phyloP scores from a whole-genome alignment of 1,140 invertebrate species.

The Rhyacophila brunnea region DNA sequence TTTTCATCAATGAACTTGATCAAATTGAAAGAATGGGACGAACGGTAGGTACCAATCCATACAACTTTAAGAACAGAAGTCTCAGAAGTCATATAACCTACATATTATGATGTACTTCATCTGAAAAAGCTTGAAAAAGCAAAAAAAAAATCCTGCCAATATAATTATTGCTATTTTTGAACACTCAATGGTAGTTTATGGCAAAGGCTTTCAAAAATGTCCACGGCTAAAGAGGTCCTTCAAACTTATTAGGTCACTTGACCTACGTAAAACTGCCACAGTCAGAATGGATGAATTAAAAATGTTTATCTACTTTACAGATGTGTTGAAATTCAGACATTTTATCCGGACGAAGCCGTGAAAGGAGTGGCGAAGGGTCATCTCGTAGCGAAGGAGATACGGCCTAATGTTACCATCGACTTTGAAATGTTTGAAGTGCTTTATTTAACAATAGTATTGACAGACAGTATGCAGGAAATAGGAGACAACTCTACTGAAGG shows the following conservation, averaged over 20 bases:
- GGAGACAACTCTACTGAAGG: constrained; percentile 45
- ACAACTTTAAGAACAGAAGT: too few species aligned
- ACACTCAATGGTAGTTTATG: too few species aligned
- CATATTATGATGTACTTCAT: too few species aligned
- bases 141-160: too few species aligned
- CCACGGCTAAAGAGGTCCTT: neutral
- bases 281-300: neutral
- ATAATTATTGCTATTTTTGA: too few species aligned
- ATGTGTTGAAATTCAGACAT: constrained; percentile 45
- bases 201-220: too few species aligned
- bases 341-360: constrained; percentile 37
- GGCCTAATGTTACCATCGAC: constrained; percentile 50
- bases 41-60: too few species aligned
- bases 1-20: too few species aligned
- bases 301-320: constrained; percentile 33
- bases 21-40: too few species aligned
- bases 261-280: too few species aligned
- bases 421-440: constrained; percentile 58
- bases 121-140: too few species aligned
- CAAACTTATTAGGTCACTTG: neutral
- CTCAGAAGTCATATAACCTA: too few species aligned
- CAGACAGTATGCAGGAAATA: constrained; percentile 46
- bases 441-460: constrained; percentile 49
- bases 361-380: constrained; percentile 39
- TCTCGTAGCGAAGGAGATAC: constrained; percentile 43